Evolutionary conservation across 2,113 vertebrate genomes (phyloP).

Genomic region (Probosciger aterrimus): DNA sequence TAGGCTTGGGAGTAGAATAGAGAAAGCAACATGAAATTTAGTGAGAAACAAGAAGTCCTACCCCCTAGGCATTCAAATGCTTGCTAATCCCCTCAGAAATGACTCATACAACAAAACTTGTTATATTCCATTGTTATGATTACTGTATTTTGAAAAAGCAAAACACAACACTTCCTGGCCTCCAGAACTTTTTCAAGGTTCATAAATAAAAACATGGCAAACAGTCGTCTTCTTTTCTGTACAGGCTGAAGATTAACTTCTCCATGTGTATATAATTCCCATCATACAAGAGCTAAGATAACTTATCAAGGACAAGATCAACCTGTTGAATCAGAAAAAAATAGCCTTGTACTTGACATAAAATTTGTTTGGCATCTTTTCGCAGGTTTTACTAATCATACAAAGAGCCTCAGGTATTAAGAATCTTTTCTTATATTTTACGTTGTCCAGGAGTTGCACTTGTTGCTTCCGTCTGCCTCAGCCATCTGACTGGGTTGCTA

Average conservation of each 20-base stretch:
- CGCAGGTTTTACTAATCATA: not conserved
- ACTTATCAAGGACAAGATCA: not conserved
- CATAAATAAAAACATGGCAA: not conserved
- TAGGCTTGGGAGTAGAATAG: not conserved
- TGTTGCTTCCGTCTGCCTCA: not conserved
- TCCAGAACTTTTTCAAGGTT: not conserved
- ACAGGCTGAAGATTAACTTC: not conserved
- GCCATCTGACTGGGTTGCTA: not conserved
- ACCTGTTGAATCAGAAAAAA: not conserved
- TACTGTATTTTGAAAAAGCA: not conserved
- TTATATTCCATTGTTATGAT: not conserved
- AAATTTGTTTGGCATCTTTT: not conserved
- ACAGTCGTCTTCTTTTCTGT: not conserved
- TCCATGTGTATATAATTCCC: not conserved
- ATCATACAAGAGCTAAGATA: rapidly evolving
- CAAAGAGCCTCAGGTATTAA: not conserved
- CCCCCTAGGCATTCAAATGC: not conserved
- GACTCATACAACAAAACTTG: not conserved
- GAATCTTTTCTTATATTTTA: not conserved
- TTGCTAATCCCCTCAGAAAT: not conserved
- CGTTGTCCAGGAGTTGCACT: not conserved
- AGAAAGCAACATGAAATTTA: not conserved
- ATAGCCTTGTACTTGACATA: not conserved
- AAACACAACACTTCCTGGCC: not conserved
- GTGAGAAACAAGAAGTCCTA: not conserved